These are phyloP conservation scores for Baryphthengus martii DNA, from an alignment of 2,113 vertebrate genomes.

Conservation along the genomic window DNA sequence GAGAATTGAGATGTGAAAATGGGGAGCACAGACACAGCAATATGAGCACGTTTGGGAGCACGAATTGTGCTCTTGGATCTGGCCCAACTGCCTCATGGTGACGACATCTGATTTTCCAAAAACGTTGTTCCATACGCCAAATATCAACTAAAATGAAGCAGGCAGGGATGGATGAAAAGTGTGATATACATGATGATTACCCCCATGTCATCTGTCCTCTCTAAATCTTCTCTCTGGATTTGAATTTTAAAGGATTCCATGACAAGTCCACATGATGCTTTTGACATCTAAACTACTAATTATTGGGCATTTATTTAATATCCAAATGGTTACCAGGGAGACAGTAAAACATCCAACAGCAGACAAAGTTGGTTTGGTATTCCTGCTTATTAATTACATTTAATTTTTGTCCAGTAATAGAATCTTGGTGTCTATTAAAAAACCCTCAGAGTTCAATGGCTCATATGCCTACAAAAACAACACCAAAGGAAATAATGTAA, in stretches of 20 bases:
- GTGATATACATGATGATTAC: not conserved
- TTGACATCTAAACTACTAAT: not conserved
- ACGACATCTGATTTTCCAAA: not conserved
- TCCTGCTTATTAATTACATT: not conserved
- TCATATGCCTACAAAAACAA: not conserved
- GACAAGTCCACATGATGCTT: not conserved
- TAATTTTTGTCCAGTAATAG: not conserved
- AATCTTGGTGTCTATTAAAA: not conserved
- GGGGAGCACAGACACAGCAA: not conserved
- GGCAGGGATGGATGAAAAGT: not conserved
- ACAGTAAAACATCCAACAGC: not conserved
- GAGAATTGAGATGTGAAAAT: not conserved
- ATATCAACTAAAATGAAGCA: not conserved
- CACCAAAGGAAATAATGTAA: not conserved
- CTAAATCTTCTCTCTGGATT: not conserved
- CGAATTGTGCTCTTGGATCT: not conserved
- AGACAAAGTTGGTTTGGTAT: not conserved
- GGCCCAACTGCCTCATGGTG: not conserved
- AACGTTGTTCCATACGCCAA: rapidly evolving
- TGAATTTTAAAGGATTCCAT: not conserved
- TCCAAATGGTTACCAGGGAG: not conserved
- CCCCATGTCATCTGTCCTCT: not conserved
- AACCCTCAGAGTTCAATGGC: not conserved
- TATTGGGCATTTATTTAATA: not conserved
- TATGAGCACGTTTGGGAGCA: not conserved